Evolutionary conservation across 2,797 vertebrate genomes (phyloP).

Genomic region (Jordanella pulchra): DNA sequence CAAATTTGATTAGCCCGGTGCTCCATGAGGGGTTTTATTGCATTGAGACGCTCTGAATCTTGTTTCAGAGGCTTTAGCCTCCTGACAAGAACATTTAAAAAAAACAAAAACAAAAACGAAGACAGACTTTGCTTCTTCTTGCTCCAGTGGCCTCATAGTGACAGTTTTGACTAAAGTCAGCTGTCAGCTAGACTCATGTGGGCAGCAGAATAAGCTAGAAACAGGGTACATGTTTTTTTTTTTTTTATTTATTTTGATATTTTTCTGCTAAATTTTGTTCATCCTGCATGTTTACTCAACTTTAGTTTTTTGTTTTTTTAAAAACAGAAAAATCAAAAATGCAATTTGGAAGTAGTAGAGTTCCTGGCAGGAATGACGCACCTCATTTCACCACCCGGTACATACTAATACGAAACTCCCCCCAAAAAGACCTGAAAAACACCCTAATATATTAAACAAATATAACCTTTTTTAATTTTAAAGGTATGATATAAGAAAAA

Average conservation of each 20-base stretch:
- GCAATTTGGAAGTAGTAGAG: not conserved
- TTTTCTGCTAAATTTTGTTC: not conserved
- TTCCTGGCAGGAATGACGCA: not conserved
- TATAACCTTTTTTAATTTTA: too few species aligned
- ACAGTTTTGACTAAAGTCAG: not conserved
- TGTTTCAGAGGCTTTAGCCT: conserved; percentile 30
- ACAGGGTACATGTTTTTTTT: not conserved
- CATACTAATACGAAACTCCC: not conserved
- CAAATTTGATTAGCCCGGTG: conserved; percentile 42
- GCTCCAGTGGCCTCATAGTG: not conserved
- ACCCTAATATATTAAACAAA: too few species aligned
- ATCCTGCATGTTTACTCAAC: not conserved
- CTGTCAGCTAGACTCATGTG: conserved; percentile 10
- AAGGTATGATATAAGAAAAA: too few species aligned
- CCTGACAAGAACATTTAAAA: conserved; percentile 20
- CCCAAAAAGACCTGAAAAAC: not conserved
- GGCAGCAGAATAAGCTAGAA: conserved; percentile 7
- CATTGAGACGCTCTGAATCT: conserved; percentile 37
- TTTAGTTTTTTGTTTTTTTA: not conserved
- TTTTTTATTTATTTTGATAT: too few species aligned
- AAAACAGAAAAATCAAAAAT: not conserved
- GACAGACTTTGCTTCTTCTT: not conserved
- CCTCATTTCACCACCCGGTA: not conserved
- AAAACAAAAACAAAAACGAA: conserved; percentile 16
- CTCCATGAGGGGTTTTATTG: conserved; percentile 33